Evolutionary conservation across 1,140 invertebrate species (phyloP), one percentile per base, ranked within the genome.

Genomic region (Micrasema longulum): DNA sequence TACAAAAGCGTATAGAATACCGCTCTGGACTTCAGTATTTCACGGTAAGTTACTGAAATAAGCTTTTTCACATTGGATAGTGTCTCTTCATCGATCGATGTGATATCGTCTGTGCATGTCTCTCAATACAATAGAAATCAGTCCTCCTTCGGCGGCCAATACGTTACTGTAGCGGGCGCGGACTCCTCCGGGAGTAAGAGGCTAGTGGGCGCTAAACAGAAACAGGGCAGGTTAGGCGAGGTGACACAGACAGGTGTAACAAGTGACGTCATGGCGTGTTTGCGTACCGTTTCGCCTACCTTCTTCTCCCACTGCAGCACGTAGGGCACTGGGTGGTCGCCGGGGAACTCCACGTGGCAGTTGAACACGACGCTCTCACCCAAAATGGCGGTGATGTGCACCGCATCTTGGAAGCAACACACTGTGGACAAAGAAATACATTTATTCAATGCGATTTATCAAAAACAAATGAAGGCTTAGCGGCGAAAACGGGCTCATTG

Each of bases 221-320:
- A 75, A 72, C 64, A 75, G 55, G 69, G 52, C 64, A 26, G 69
- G 65, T 68, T 52, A 68, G 65, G 48, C 20, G 35, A n/a, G 48
- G 53, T 36, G 22, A 41, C 65, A 55, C 45, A 53, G 38, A 68
- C 43, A 68, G 65, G 63, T 35, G 41, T n/a, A 68, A 68, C 35
- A 48, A 60, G 31, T 69, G 68, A 48, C 41, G 68, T 45, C 23
- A 36, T 60, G 57, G 47, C 12, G 36, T 48, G 26, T 23, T 53
- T 91, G 91, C 91, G 90, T 94, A 95, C 92, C 93, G 91, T 92
- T 87, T 94, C 92, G 91, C 92, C 92, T 92, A 96, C 95, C 92
- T 96, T 95, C 91, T 97, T 97, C 91, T 96, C 93, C 96, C 96
- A 98, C 89, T 97, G 95, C 82, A 97, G 91, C 86, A 97, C 95